Conservation (phyloP, 2,797 vertebrate species). For the Atherinosoma microstoma region DNA sequence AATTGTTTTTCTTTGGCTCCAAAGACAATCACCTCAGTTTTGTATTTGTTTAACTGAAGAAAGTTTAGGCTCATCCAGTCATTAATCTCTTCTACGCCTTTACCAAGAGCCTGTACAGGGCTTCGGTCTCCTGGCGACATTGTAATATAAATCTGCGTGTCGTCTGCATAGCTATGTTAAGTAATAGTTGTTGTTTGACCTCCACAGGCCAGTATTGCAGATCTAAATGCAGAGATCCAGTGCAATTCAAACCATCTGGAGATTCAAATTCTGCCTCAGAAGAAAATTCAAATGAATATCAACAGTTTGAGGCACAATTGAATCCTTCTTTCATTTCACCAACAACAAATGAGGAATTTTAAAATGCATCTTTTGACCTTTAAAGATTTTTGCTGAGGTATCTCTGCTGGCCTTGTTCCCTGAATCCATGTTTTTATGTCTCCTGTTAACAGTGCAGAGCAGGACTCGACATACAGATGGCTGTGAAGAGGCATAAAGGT, state of each 20-base stretch:
- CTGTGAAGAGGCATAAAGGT: not conserved
- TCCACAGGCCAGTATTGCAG: constrained; percentile 28
- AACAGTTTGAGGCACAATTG: constrained; percentile 4
- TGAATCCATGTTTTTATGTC: constrained; percentile 9
- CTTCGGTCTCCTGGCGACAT: no score
- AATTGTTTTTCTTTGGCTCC: no score
- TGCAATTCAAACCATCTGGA: constrained; percentile 22
- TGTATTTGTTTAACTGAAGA: no score
- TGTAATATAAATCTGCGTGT: no score
- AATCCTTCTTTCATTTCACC: constrained; percentile 11
- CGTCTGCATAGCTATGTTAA: no score
- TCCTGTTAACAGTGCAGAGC: no score
- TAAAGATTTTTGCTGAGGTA: constrained; percentile 17
- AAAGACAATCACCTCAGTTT: no score
- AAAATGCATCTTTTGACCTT: constrained; percentile 33
- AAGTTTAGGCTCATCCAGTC: no score
- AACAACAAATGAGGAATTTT: constrained; percentile 20
- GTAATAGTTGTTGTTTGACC: constrained; percentile 17
- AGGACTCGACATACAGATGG: not conserved
- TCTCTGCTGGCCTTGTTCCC: constrained; percentile 14
- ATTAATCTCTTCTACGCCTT: no score
- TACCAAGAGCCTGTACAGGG: no score
- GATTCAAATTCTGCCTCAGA: constrained; percentile 28
- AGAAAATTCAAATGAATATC: constrained; percentile 10
- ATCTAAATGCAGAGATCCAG: constrained; percentile 15